Evolutionary conservation across 2,113 vertebrate genomes (phyloP), one percentile per base, ranked within the genome.

Genomic region (Romanogobio albipinnatus): DNA sequence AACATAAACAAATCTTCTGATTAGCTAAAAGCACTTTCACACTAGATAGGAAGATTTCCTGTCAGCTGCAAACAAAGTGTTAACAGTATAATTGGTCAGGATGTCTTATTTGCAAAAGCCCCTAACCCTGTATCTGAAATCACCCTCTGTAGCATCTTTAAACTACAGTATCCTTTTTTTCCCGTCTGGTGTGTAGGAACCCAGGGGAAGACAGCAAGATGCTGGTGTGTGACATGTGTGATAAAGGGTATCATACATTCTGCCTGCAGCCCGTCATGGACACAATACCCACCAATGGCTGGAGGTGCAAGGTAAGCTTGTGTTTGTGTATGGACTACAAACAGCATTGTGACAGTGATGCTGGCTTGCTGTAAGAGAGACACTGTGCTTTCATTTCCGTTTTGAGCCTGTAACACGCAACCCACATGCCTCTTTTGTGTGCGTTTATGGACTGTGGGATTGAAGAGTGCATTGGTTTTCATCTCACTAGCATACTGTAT

Each of bases 201-300:
- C 96, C 93, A 86, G 97, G 95, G 49, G 96, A 97, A 51, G 96
- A 97, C 82, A 96, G 90, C 90, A 95, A 94, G 93, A 95, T 99
- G 96, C 91, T 99, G 88, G 96, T 98, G 89, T 99, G 98, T 9
- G 96, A 97, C 85, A 95, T 96, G 9, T 99, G 98, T 11, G 97
- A 99, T 93, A 99, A 99, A 95, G 95, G 96, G 49, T 98, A 97
- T 91, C 98, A 99, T 92, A 92, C 96, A 9, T 97, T 97, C 92
- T 99, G 98, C 92, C 96, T 99, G 62, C 96, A 96, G 22, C 98
- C 97, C 13, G 93, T 96, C 87, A 96, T 97, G 95, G 96, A 97
- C 19, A 93, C 95, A 26, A 94, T 96, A 81, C 97, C 95, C 59
- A 95, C 95, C 90, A 93, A 94, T 86, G 93, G 95, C 88, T 99